Evolutionary conservation across 2,797 vertebrate genomes (phyloP), one percentile per base, ranked within the genome.

Genomic region (Anguilla pacifica): DNA sequence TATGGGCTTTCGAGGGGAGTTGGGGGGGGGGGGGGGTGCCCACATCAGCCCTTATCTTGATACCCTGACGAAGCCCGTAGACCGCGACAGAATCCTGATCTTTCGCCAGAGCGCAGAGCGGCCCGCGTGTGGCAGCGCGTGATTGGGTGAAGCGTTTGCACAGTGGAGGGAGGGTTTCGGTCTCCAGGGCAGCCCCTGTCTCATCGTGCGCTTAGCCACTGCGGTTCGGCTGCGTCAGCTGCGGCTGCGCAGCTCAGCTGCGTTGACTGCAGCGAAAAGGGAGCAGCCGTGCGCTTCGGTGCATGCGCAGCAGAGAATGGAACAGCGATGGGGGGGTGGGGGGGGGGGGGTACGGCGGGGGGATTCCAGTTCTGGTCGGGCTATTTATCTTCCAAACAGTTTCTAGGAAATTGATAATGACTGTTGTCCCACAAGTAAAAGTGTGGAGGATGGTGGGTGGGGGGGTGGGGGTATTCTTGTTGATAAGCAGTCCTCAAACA

Each of bases 401-500:
- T 15, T 85, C 35, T 67, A 11, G 64, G 84, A 17, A 10, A 25
- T 72, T 72, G n/a, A 72, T 72, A 72, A 72, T 72, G 67, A 2
- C 19, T 49, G 59, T 43, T 64, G 84, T 70, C 39, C 84, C 59
- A 6, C 6, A 6, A 67, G 19, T 55, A 28, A 85, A 67, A 35
- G 57, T 55, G 25, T 59, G 57, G 0, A 13, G 19, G 83, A 43
- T 39, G 15, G 53, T 55, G 7, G 7, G 55, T 11, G 55, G 10
- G 55, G 22, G 61, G 3, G 61, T 6, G 25, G 5, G 61, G 61
- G 17, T 5, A 67, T 25, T 85, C 31, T 85, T 4, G 61, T 85
- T 85, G 59, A 61, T 85, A 85, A 85, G 61, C 59, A 11, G 67
- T 35, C 67, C 67, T 72, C 67, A 70, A 85, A 85, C 39, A 70